Evolutionary conservation across 2,797 vertebrate species (phyloP).

Genomic region (Acropternis orthonyx): DNA sequence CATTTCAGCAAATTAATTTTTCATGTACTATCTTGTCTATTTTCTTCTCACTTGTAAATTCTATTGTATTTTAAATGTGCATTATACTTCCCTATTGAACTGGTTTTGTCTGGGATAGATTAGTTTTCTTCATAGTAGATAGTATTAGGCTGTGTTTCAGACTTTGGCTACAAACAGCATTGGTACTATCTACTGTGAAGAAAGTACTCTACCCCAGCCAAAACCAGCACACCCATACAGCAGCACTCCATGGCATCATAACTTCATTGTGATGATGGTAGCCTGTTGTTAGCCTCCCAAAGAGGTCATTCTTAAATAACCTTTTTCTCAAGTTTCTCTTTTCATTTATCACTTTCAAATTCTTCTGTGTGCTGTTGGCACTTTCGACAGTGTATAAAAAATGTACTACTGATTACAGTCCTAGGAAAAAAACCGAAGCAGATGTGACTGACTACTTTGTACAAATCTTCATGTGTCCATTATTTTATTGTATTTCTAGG

Average conservation of each 20-base stretch:
- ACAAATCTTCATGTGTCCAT: not conserved
- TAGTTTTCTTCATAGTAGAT: not conserved
- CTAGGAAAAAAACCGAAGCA: not conserved
- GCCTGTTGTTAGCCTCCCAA: not conserved
- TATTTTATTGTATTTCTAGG: not conserved
- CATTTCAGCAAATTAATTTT: not conserved
- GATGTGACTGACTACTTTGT: not conserved
- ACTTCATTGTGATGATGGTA: rapidly evolving
- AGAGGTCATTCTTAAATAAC: not conserved
- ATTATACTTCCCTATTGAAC: not conserved
- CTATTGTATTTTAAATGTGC: not conserved
- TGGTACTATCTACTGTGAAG: not conserved
- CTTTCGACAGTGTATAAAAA: not conserved
- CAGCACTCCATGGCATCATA: too few species aligned
- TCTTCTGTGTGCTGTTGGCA: not conserved
- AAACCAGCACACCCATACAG: not conserved
- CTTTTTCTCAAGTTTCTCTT: not conserved
- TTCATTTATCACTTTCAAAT: not conserved
- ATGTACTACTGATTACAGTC: not conserved
- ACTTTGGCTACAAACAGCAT: not conserved
- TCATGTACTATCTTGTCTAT: not conserved
- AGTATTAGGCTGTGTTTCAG: not conserved
- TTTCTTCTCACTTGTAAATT: not conserved
- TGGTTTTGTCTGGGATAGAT: not conserved
- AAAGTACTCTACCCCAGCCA: not conserved